Evolutionary conservation across 1,140 invertebrate genomes (phyloP), one percentile per base, ranked within the genome.

Genomic region (Diabrotica virgifera): DNA sequence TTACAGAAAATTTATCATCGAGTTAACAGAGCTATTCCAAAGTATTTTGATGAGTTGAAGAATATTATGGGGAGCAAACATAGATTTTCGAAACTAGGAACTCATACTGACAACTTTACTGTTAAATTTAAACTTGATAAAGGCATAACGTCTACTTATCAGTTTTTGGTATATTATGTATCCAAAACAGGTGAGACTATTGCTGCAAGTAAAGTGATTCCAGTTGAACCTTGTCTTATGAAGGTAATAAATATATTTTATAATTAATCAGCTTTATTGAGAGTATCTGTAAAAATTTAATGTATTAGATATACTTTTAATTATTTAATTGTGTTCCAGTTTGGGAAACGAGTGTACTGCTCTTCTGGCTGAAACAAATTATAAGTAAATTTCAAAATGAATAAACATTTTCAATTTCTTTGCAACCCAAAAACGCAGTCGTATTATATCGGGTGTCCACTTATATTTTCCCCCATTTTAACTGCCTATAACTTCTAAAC

Each of bases 141-240:
- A 13, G 68, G 67, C 65, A 58, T 74, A 13, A 53, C 70, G 6
- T 59, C 60, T 6, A 67, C 66, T 24, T 69, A 68, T 54, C 66
- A 71, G 36, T 37, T 76, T n/a, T 46, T 76, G 5, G 52, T 76
- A 38, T 76, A 74, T 61, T 72, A 73, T 59, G 52, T 71, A 6
- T 63, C 40, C 5, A 59, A 51, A 36, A 62, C 67, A 51, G 73
- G 71, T 36, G 74, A 76, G 62, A 59, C 66, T 6, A 65, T 74
- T 40, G 67, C 70, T 10, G 66, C 68, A 12, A 70, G 54, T 10
- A 65, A 59, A 38, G 59, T 67, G 55, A 52, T 72, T 10, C 58
- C 70, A 10, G 60, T 73, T 1, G 61, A 70, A 40, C 67, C 68
- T 35, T 75, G 74, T 62, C 54, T 71, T 36, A 58, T 55, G 13